Evolutionary conservation across 2,888 invertebrate species (phyloP), one percentile per base, ranked within the genome.

Genomic region (Philopedon plagiatum): DNA sequence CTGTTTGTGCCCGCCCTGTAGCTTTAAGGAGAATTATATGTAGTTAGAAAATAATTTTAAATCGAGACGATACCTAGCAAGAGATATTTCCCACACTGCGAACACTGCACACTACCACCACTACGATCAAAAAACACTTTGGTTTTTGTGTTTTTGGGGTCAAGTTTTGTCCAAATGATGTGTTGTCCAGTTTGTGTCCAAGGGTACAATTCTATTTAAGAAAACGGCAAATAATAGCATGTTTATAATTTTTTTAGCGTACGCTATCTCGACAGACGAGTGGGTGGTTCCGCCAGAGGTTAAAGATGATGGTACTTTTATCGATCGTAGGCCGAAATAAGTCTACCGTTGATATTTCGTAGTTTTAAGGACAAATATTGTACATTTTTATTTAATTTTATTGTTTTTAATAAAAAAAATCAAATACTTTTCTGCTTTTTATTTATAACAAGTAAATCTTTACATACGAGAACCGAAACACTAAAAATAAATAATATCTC

Each of bases 361-460:
- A 46, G 4, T 3, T 21, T 19, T 46, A 21, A 46, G 21, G 13
- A 3, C 9, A 44, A 11, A 1, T 44, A 18, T 46, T 29, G 29
- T 54, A 54, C 29, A 29, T 54, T 54, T 54, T 54, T 54, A 54
- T 32, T 54, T 46, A 29, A 51, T 54, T 29, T 54, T 54, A 54
- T 32, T 54, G 29, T 54, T 54, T 54, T 54, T 54, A 54, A 54
- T 54, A 54, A 54, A 32, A 54, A 46, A 9, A 11, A 1, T 1
- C 26, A 54, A 29, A 4, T n/a, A 5, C 7, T 0, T 23, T 26
- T 49, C 13, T 49, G 23, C 1, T 11, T 49, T n/a, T 49, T 23
- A 13, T 26, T n/a, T 32, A 34, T 18, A n/a, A 11, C 13, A 11
- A 18, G 5, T 34, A 57, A 37, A 37, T 26, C 26, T 26, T n/a